phyloP scores from a whole-genome alignment of 1,140 invertebrate genomes.

The Magallana ariakensis region DNA sequence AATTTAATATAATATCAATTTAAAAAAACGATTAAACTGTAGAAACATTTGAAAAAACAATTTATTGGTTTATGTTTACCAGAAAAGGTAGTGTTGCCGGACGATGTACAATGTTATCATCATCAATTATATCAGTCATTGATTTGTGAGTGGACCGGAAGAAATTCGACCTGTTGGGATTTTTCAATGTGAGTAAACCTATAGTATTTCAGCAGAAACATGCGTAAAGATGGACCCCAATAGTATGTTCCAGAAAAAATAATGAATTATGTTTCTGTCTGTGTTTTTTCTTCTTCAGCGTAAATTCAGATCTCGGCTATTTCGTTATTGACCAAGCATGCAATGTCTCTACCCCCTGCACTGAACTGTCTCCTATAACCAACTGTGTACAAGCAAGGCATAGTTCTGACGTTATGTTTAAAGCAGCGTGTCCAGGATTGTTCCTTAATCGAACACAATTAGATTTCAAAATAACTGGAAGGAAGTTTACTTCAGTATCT shows the following conservation, averaged over 20 bases:
- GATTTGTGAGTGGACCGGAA: background rate
- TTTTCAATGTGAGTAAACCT: background rate
- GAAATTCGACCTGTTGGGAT: background rate
- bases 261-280: too few species aligned
- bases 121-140: background rate
- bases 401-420: background rate
- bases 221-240: too few species aligned
- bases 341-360: background rate
- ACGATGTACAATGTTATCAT: background rate
- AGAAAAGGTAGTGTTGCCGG: background rate
- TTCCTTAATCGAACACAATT: background rate
- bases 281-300: background rate
- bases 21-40: too few species aligned
- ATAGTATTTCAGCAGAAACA: too few species aligned
- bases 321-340: background rate
- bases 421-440: background rate
- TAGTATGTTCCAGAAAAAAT: too few species aligned
- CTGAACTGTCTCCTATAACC: background rate
- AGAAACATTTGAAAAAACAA: too few species aligned
- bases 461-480: constrained; percentile 9
- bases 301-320: background rate
- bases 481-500: background rate
- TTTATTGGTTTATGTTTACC: background rate
- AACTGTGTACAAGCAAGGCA: background rate
- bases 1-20: too few species aligned